Base-by-base conservation (phyloP, 1,140 invertebrate species). In the Trichonephila clavipes region DNA sequence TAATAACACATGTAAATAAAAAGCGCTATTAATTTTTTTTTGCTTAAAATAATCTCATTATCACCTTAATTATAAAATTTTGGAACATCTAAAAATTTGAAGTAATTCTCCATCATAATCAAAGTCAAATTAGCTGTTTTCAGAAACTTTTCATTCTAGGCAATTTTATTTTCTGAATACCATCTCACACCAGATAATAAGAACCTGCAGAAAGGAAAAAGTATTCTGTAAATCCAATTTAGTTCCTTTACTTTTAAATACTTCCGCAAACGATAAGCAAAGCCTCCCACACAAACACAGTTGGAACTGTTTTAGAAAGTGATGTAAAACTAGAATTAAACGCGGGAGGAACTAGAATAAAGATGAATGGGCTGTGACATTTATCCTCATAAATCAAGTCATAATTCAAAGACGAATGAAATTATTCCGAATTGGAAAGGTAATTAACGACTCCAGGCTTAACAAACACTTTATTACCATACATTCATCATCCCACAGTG, bases 331-430 rank as follows among this genome's bases (percentile, higher is more conserved):
- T 28, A 77, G 72, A 18, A 85, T 24, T 85, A 3, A 85, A 34
- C 21, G 12, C 58, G 21, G n/a, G 16, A 58, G 14, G n/a, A n/a
- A 59, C 83, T 51, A 85, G 58, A 83, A 83, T 61, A 58, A 85
- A 85, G 58, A 85, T 59, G 58, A 85, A 51, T 61, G 28, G 28
- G 61, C 64, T 5, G 12, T 64, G 86, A 64, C 59, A 88, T 64
- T 88, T 88, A 64, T 21, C 59, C 62, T 88, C 62, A 88, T 88
- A 88, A 88, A 88, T 88, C 86, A 88, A 88, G 28, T 88, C 59
- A 64, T 88, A 88, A 88, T 64, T 64, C 86, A 88, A 34, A 88
- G 59, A 40, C 40, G 86, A 64, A 34, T 64, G n/a, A 88, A 64
- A 62, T 40, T 21, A 62, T 64, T 58, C 59, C 86, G 59, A 62